Conservation (phyloP, 2,113 vertebrate genomes). For the Epinephelus moara region DNA sequence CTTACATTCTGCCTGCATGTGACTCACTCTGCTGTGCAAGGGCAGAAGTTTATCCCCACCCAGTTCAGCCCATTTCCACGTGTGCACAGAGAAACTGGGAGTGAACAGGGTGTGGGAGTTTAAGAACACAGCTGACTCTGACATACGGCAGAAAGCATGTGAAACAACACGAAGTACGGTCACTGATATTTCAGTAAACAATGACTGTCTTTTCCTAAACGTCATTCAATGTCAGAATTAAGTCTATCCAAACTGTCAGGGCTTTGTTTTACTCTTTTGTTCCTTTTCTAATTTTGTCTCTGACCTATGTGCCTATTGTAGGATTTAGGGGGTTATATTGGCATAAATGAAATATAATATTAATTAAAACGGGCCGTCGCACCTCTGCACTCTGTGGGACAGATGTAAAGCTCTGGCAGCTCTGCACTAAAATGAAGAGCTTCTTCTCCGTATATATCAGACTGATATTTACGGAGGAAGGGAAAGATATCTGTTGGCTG, state of each 20-base stretch:
- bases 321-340: no score
- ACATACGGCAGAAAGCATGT: neutral
- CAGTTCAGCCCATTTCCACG: neutral
- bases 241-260: neutral
- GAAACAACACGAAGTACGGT: neutral
- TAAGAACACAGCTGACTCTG: neutral
- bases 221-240: neutral
- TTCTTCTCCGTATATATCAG: no score
- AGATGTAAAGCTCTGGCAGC: no score
- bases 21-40: constrained; percentile 1
- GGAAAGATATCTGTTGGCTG: no score
- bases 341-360: no score
- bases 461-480: no score
- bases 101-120: neutral
- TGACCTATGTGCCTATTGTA: no score
- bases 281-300: no score
- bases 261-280: neutral
- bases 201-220: neutral
- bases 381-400: no score
- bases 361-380: no score
- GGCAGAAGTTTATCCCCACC: neutral
- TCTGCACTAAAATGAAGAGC: no score
- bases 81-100: neutral
- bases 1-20: constrained; percentile 11
- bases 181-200: neutral